Evolutionary conservation across 2,113 vertebrate species (phyloP).

Genomic region (Himantopus leucocephalus): DNA sequence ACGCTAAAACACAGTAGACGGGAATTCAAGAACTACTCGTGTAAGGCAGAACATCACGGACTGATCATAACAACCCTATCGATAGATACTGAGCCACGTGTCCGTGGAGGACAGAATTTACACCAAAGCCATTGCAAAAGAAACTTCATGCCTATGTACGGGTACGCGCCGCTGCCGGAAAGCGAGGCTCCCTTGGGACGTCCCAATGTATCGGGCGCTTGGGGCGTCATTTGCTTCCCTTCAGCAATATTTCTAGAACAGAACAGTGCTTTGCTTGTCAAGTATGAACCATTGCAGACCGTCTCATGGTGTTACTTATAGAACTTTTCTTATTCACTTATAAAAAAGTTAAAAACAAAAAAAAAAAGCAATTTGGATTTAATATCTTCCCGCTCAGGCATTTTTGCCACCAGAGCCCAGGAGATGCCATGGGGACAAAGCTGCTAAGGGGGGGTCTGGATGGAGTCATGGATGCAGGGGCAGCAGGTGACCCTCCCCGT

Average conservation of each 20-base stretch:
- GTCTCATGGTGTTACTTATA: neutral
- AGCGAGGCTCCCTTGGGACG: neutral
- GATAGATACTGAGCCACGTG: neutral
- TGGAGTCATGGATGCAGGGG: neutral
- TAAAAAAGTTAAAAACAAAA: neutral
- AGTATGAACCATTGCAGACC: neutral
- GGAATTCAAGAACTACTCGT: neutral
- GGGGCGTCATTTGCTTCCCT: neutral
- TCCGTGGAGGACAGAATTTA: rapidly evolving
- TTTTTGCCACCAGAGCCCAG: too few relatives aligned
- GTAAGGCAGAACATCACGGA: neutral
- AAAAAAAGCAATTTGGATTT: neutral
- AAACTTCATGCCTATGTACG: too few relatives aligned
- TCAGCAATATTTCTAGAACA: neutral
- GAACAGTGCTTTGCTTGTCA: neutral
- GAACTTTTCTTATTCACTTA: neutral
- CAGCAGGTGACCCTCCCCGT: rapidly evolving
- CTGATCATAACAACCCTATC: neutral
- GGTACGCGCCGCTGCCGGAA: neutral
- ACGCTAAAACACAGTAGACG: rapidly evolving
- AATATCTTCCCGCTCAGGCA: neutral
- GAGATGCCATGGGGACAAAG: too few relatives aligned
- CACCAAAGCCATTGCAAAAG: neutral
- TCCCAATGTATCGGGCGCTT: too few relatives aligned
- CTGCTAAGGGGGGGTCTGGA: too few relatives aligned